Evolutionary conservation across 2,888 invertebrate genomes (phyloP).

Genomic region (Caenorhabditis sp.): DNA sequence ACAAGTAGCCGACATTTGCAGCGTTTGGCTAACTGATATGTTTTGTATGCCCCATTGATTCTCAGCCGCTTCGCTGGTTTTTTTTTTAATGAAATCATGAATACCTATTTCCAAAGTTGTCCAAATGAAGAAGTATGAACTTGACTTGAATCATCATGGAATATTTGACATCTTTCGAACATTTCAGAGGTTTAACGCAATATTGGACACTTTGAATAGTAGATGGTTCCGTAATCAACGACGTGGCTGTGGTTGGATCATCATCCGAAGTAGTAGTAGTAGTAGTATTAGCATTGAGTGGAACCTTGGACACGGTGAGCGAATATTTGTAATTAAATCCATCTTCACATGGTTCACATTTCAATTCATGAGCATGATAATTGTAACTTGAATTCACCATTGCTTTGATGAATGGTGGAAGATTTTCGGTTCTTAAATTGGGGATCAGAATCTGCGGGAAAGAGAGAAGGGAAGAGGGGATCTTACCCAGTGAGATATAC

Average conservation of each 20-base stretch:
- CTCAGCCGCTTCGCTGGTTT: no score
- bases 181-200: neutral
- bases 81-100: no score
- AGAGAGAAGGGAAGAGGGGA: no score
- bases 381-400: neutral
- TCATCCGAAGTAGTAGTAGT: neutral
- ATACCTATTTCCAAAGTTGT: neutral
- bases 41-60: no score
- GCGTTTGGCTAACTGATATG: no score
- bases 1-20: no score
- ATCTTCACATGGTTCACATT: neutral
- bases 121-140: neutral
- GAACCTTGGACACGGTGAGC: neutral
- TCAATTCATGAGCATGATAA: conserved; percentile 3
- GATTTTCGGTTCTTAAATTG: conserved; percentile 1
- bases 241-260: neutral
- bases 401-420: neutral
- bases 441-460: no score
- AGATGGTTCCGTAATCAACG: neutral
- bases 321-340: conserved; percentile 2
- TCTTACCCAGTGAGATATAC: no score
- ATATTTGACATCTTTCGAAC: neutral
- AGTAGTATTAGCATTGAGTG: no score
- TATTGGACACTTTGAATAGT: no score
- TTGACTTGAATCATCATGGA: neutral